phyloP scores from a whole-genome alignment of 2,888 invertebrate genomes.

The Eristalis pertinax region DNA sequence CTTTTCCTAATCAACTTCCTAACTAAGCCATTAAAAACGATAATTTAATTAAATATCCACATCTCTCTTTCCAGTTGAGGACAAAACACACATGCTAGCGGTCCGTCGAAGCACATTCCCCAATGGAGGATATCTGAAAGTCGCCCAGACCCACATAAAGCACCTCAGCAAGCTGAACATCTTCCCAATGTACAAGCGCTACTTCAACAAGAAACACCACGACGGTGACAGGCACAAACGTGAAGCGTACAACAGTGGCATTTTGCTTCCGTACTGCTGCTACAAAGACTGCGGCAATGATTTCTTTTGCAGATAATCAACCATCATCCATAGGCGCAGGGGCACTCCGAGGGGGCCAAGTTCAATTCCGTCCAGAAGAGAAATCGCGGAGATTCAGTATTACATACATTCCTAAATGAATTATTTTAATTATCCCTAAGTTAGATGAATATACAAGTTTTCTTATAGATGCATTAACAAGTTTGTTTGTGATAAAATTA shows the following conservation, averaged over 20 bases:
- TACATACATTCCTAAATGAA: neutral
- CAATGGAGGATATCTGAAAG: conserved; percentile 79
- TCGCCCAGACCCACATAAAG: conserved; percentile 76
- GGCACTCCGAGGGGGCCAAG: neutral
- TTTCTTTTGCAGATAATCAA: conserved; percentile 77
- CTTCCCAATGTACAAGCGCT: conserved; percentile 78
- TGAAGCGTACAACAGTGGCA: conserved; percentile 73
- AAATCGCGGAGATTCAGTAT: conserved; percentile 43
- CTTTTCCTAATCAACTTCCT: too few relatives aligned
- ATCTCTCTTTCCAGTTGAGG: conserved; percentile 74
- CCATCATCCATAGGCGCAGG: neutral
- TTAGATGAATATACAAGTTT: neutral
- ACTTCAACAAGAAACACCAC: conserved; percentile 69
- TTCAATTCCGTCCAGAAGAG: neutral
- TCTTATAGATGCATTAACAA: neutral
- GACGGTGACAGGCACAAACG: conserved; percentile 77
- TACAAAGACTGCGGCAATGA: conserved; percentile 78
- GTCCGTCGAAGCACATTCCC: conserved; percentile 78
- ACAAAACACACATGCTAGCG: conserved; percentile 73
- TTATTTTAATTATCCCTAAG: neutral
- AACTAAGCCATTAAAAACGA: neutral
- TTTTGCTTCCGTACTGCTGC: conserved; percentile 78
- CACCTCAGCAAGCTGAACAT: conserved; percentile 76
- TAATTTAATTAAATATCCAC: neutral
- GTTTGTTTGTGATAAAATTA: neutral